Evolutionary conservation across 1,140 invertebrate species (phyloP), one percentile per base, ranked within the genome.

Genomic region (Drosophila prosaltans): DNA sequence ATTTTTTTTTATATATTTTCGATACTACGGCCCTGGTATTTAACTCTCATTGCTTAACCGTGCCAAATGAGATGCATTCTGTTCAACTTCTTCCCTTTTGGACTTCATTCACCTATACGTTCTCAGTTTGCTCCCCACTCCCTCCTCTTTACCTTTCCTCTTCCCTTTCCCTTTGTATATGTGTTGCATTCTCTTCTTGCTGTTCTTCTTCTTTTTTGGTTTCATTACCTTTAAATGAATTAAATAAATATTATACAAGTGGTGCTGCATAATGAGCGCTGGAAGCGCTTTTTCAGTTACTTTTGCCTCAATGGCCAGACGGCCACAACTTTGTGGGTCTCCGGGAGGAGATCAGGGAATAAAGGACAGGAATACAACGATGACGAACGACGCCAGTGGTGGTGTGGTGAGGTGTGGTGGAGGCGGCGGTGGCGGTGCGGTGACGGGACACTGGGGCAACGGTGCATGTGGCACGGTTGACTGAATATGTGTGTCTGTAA

Each of bases 191-290:
- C 45, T 51, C 21, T 74, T 71, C 72, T 3, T 36, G 3, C 6
- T 36, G 2, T 4, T 36, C 32, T 36, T 36, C 6, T 36, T 36
- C 32, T 88, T 67, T 77, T 80, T 63, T 80, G 77, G 45, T 51
- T 51, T 51, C 45, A 51, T 78, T 72, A 80, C 84, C 80, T 88
- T 89, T 89, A 89, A 89, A 89, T 89, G 81, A 89, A 89, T 89
- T 89, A 89, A 89, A 88, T 83, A 88, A 78, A 89, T 89, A 89
- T 89, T 89, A 89, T 84, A 84, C 84, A 89, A 89, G 84, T 89
- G 74, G 65, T 74, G 78, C 85, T 78, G 74, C 80, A 84, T 90
- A 89, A 89, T 89, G 84, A 89, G 84, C 77, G 84, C 84, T 84
- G 74, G 65, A 80, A 88, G 84, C 84, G 84, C 69, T 88, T 88